phyloP scores from a whole-genome alignment of 2,113 vertebrate genomes.

The Madoqua kirkii region DNA sequence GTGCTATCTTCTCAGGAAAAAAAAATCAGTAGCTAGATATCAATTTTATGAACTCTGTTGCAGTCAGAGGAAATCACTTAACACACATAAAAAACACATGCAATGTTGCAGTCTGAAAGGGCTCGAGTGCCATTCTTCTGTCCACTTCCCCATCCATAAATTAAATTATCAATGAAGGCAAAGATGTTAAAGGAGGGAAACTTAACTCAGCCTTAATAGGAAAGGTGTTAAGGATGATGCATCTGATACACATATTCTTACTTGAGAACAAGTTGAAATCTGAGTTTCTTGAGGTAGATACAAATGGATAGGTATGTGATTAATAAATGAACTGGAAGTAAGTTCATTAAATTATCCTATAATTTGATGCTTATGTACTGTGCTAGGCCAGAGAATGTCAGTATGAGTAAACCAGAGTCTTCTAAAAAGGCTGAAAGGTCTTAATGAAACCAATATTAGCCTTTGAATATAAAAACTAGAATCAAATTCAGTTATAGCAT shows the following conservation, averaged over 20 bases:
- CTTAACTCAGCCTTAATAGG: background rate
- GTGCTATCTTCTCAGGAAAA: background rate
- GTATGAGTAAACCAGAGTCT: background rate
- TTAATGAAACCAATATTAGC: background rate
- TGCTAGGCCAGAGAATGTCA: background rate
- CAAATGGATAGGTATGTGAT: background rate
- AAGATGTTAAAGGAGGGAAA: background rate
- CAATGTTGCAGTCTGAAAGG: background rate
- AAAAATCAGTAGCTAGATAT: background rate
- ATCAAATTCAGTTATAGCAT: background rate
- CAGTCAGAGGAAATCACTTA: background rate
- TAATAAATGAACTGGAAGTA: conserved; percentile 2
- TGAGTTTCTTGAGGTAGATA: background rate
- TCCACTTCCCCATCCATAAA: background rate
- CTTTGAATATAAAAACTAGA: background rate
- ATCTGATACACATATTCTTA: background rate
- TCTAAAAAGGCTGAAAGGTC: background rate
- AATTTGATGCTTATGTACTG: background rate
- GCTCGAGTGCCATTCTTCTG: background rate
- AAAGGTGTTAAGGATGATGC: background rate
- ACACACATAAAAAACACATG: background rate
- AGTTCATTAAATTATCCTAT: background rate
- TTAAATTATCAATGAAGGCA: background rate
- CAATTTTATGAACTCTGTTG: background rate
- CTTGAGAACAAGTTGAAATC: background rate